Conservation (phyloP, 1,140 invertebrate species). For the Hydropsyche tenuis region DNA sequence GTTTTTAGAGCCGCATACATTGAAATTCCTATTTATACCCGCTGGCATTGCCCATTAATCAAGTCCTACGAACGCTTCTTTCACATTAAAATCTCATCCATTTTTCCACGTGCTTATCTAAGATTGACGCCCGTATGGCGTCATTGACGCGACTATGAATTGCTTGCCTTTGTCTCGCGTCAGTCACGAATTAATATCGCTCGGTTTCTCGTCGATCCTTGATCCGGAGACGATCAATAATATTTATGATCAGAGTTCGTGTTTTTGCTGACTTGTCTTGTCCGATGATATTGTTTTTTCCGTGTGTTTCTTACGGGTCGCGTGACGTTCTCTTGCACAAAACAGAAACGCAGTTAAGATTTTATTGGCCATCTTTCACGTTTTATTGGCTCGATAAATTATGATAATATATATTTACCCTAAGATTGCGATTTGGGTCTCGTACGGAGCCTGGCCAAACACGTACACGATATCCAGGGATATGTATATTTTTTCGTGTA, state of each 20-base stretch:
- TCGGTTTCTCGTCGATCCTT: neutral
- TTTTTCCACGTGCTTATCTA: constrained; percentile 1
- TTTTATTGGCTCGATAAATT: constrained; percentile 12
- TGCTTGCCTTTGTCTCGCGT: neutral
- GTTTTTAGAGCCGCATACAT: neutral
- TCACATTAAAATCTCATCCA: constrained; percentile 14
- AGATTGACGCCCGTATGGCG: neutral
- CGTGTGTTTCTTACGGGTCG: neutral
- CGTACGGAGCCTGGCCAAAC: neutral
- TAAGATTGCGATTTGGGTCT: constrained; percentile 13
- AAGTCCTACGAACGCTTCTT: neutral
- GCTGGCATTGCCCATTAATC: neutral
- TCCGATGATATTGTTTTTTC: neutral
- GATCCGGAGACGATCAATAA: no score
- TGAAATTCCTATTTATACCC: neutral
- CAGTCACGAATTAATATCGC: neutral
- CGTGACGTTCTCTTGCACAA: constrained; percentile 7
- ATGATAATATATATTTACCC: constrained; percentile 20
- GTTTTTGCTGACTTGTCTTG: neutral
- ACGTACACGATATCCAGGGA: neutral
- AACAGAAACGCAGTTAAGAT: constrained; percentile 2
- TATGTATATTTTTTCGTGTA: constrained; percentile 29
- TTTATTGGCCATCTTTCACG: constrained; percentile 27
- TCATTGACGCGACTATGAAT: constrained; percentile 2
- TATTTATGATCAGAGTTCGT: neutral